Evolutionary conservation across 2,797 vertebrate species (phyloP), one percentile per base, ranked within the genome.

Genomic region (Melanotaenia trifasciata): DNA sequence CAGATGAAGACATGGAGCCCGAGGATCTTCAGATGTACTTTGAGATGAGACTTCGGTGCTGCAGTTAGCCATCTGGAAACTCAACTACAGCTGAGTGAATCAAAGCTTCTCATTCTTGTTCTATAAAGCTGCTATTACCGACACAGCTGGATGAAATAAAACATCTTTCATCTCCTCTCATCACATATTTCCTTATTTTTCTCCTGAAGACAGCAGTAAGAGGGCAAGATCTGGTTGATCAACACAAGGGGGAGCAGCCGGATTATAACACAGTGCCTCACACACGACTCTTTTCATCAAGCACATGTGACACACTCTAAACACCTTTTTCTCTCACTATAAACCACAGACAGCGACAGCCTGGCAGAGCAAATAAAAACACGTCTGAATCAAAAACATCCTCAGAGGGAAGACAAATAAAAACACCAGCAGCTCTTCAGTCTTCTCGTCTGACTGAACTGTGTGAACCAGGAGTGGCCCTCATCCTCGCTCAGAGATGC

Each of bases 11-110:
- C 67, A 40, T 2, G 13, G 26, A 78, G 73, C 67, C 68, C 1
- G 0, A 16, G 59, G 62, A 70, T 76, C 57, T 67, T 43, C 35
- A 51, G 43, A 24, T 32, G 53, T 16, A 1, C 9, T 62, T 33
- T 4, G 20, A 78, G 74, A 79, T 2, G 0, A 51, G 36, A 73
- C 38, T 64, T 1, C 14, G 18, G 9, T 6, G 58, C 60, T 60
- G 73, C 64, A 54, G 59, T 80, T 76, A 62, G 66, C 67, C 79
- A 85, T 83, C 79, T 86, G 81, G 78, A 85, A 84, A 70, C 58
- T 59, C 1, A 10, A 76, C 58, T 8, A 14, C n/a, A 28, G 59
- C 53, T 0, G 64, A 50, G 70, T 43, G 13, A 78, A 70, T 72
- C 51, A 71, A 67, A 79, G 74, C 54, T 43, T 6, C 6, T 45